Evolutionary conservation across 2,113 vertebrate genomes (phyloP).

Genomic region (Speoplatyrhinus poulsoni): DNA sequence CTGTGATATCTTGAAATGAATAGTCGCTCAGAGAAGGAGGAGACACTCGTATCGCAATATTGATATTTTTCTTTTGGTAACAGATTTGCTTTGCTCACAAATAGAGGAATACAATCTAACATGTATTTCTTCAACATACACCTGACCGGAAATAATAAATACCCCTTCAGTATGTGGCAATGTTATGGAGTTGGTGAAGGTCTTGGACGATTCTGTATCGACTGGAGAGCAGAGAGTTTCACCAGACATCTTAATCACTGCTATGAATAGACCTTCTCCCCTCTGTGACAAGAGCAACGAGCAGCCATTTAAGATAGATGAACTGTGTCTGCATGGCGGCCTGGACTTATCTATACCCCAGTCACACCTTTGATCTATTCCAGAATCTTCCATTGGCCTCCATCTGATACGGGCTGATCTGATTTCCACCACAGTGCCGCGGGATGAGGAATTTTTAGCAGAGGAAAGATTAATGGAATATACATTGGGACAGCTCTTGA

Average conservation of each 20-base stretch:
- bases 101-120: too few relatives aligned
- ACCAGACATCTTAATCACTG: slow-evolving; percentile 65
- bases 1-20: background rate
- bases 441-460: slow-evolving; percentile 58
- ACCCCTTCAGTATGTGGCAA: slow-evolving; percentile 31
- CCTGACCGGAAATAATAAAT: slow-evolving; percentile 49
- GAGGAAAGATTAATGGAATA: slow-evolving; percentile 70
- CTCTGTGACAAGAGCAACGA: slow-evolving; percentile 75
- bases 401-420: slow-evolving; percentile 69
- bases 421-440: slow-evolving; percentile 54
- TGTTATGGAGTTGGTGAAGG: slow-evolving; percentile 29
- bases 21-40: background rate
- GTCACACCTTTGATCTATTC: slow-evolving; percentile 73
- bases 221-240: slow-evolving; percentile 50
- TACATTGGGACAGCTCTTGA: slow-evolving; percentile 65
- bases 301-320: slow-evolving; percentile 73
- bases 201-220: slow-evolving; percentile 45
- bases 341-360: slow-evolving; percentile 69
- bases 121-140: slow-evolving; percentile 25
- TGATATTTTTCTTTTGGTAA: too few relatives aligned
- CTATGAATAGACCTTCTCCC: slow-evolving; percentile 58
- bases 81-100: too few relatives aligned
- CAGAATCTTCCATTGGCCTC: slow-evolving; percentile 62
- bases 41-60: too few relatives aligned
- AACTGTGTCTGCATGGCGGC: slow-evolving; percentile 68